Conservation (phyloP, 2,113 vertebrate species). For the Prunella fulvescens region DNA sequence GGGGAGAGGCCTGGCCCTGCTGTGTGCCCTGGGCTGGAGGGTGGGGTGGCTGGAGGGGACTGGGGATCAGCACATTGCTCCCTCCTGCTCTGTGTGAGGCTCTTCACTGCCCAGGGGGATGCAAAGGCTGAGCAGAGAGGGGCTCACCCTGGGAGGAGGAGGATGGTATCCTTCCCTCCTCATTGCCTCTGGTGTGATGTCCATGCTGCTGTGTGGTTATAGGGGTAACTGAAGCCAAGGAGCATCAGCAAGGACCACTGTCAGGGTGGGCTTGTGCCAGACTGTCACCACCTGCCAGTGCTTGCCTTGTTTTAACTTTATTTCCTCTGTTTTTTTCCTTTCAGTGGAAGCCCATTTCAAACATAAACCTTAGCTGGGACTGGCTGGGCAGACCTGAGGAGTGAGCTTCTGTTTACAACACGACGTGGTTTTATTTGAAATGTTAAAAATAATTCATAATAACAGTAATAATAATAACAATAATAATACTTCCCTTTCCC, state of each 20-base stretch:
- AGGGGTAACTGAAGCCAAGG: neutral
- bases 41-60: neutral
- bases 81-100: fast-evolving
- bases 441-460: conserved; percentile 36
- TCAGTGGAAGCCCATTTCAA: conserved; percentile 98
- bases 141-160: neutral
- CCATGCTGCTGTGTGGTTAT: fast-evolving
- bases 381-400: conserved; percentile 14
- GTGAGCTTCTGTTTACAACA: conserved; percentile 64
- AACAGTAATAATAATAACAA: conserved; percentile 31
- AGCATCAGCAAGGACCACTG: neutral
- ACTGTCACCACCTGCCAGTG: too few relatives aligned
- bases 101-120: too few relatives aligned
- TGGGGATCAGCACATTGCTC: neutral
- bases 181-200: neutral
- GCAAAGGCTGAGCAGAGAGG: neutral
- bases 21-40: fast-evolving
- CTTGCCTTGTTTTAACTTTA: neutral
- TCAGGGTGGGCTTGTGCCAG: neutral
- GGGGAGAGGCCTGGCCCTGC: neutral
- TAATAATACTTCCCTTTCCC: conserved; percentile 49
- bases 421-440: conserved; percentile 58
- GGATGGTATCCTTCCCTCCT: neutral
- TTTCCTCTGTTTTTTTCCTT: conserved; percentile 1
- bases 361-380: conserved; percentile 89